Percentiles rank a stretch among this genome's conserved stretches.
phyloP scores from a whole-genome alignment of 2,797 vertebrate genomes.

The Poecilia velifera region DNA sequence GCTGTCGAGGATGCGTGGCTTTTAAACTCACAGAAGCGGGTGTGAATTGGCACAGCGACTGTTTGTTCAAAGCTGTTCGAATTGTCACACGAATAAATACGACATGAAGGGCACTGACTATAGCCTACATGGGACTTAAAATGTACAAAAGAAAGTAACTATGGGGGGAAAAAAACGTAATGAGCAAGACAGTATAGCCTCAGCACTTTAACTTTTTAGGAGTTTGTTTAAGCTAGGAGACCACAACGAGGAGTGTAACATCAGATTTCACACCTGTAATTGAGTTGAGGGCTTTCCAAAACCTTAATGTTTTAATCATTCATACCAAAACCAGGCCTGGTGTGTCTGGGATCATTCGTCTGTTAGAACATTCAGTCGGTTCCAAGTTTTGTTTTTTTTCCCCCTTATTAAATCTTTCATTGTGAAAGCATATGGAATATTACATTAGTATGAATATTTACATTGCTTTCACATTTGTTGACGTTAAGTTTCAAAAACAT shows the following conservation, averaged over 20 bases:
- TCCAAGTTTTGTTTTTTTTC: background rate
- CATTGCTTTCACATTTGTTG: background rate
- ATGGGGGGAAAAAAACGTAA: background rate
- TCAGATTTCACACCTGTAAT: background rate
- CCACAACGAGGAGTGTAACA: background rate
- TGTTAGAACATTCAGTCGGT: too few species aligned
- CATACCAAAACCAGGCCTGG: background rate
- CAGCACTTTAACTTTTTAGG: background rate
- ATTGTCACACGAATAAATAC: constrained; percentile 28
- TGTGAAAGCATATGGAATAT: background rate
- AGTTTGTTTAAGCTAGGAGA: constrained; percentile 3
- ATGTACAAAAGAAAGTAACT: constrained; percentile 11
- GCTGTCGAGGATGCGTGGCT: constrained; percentile 25
- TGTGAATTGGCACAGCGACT: constrained; percentile 4
- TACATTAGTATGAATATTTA: background rate
- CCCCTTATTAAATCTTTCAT: background rate
- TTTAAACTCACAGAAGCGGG: constrained; percentile 51
- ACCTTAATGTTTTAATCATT: background rate
- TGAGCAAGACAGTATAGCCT: background rate
- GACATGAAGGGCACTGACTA: background rate
- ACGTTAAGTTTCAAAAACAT: background rate
- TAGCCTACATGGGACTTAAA: background rate
- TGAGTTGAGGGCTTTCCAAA: too few species aligned
- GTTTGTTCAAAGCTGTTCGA: constrained; percentile 21
- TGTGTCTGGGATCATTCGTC: background rate